Evolutionary conservation across 2,888 invertebrate species (phyloP), one percentile per base, ranked within the genome.

Genomic region (Autographa pulchrina): DNA sequence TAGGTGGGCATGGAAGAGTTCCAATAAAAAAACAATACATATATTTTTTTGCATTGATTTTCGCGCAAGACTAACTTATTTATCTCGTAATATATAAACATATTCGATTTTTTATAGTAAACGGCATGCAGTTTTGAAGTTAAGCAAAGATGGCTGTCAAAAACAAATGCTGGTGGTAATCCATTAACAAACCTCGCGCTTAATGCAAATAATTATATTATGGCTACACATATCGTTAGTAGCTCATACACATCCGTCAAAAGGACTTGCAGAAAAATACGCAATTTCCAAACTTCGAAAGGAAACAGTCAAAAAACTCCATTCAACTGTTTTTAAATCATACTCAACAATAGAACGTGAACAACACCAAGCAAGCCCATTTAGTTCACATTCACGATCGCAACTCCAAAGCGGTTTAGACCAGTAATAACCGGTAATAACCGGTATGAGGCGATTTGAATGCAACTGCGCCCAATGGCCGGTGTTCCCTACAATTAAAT

Each of bases 401-500:
- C 69, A 80, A 80, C 68, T 61, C 65, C 74, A 74, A 85, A 82
- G 72, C 71, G 70, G 69, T 78, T 77, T 78, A 80, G 80, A 77
- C 83, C 84, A 72, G 80, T 86, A 85, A 88, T 87, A 85, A 83
- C 84, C 70, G 85, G 83, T 85, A 86, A 41, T 41, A 41, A 13
- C 41, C 38, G 38, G 38, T 38, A 38, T 85, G 86, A 88, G 82
- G 77, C 86, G 80, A 91, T 91, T 89, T 86, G 85, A 91, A 90
- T 91, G 89, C 89, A 86, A 80, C 79, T 82, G 80, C 83, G 85
- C 76, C 81, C 84, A 81, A 81, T 79, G 81, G 79, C 85, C 86
- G 85, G 84, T 87, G n/a, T 8, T 38, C 11, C 38, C 38, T 86
- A 88, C 91, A 92, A 92, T 92, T 91, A 92, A 93, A 92, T 90